A percentile compares a stretch with the other conserved stretches of the same genome.
Evolutionary conservation across 2,113 vertebrate species (phyloP).

Genomic region (Orcinus orca): DNA sequence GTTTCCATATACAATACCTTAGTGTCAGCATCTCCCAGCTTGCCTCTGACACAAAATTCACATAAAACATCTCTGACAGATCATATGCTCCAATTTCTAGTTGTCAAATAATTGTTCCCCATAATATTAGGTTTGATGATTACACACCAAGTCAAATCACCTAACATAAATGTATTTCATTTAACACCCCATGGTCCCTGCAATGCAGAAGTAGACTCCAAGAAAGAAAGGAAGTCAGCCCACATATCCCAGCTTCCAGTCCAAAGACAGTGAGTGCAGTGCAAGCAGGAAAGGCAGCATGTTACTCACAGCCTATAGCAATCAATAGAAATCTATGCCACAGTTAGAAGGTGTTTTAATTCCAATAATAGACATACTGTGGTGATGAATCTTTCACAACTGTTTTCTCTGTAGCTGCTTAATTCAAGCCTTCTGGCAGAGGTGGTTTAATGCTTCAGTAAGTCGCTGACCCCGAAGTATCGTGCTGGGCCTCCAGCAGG

Average conservation of each 20-base stretch:
- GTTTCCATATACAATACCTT: background rate
- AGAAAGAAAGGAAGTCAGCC: conserved; percentile 1
- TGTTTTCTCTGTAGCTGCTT: conserved; percentile 75
- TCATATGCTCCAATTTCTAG: background rate
- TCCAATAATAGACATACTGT: conserved; percentile 77
- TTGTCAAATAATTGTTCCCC: background rate
- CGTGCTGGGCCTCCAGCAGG: conserved; percentile 25
- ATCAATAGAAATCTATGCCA: conserved; percentile 77
- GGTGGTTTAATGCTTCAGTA: conserved; percentile 58
- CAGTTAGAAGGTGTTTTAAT: conserved; percentile 75
- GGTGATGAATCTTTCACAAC: conserved; percentile 80
- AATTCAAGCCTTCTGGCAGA: conserved; percentile 74
- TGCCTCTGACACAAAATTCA: background rate
- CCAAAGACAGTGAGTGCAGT: conserved; percentile 2
- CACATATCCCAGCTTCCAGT: background rate
- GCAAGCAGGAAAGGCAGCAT: background rate
- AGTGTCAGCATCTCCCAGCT: background rate
- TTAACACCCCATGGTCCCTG: background rate
- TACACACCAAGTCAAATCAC: background rate
- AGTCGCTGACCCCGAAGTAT: background rate
- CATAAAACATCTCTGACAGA: background rate
- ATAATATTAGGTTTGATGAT: background rate
- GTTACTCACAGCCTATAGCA: conserved; percentile 59
- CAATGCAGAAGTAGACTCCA: background rate
- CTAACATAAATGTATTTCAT: background rate